phyloP scores from a whole-genome alignment of 1,140 invertebrate genomes.

The Eumaeus atala region DNA sequence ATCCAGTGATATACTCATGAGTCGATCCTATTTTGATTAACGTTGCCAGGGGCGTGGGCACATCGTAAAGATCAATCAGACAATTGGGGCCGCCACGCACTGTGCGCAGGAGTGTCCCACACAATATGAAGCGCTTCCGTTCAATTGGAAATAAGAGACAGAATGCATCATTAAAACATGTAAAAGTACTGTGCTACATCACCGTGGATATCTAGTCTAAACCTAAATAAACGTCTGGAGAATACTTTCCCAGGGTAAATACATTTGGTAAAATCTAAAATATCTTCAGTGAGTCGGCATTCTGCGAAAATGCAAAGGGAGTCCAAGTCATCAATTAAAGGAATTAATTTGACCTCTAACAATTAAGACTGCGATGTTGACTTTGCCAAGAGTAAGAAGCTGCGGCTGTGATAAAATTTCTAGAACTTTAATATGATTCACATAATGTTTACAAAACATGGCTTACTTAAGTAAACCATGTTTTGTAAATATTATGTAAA shows the following conservation, averaged over 20 bases:
- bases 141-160: constrained; percentile 34
- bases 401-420: constrained; percentile 6
- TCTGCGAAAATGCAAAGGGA: constrained; percentile 31
- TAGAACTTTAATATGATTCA: not conserved
- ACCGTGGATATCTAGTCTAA: not conserved
- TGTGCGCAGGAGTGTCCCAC: constrained; percentile 60
- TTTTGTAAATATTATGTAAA: too few species aligned
- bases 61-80: constrained; percentile 70
- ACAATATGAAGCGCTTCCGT: constrained; percentile 50
- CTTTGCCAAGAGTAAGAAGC: not conserved
- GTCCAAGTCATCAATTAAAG: constrained; percentile 50
- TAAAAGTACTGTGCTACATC: not conserved
- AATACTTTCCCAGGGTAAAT: not conserved
- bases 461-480: not conserved
- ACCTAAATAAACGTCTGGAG: too few species aligned
- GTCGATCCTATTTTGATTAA: constrained; percentile 42
- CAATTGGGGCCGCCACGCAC: constrained; percentile 64
- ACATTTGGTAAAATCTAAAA: not conserved
- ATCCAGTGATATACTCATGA: constrained; percentile 14
- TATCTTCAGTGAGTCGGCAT: constrained; percentile 17
- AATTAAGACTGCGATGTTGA: constrained; percentile 34
- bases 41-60: constrained; percentile 47
- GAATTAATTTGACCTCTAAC: constrained; percentile 64
- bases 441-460: not conserved
- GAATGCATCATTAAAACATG: constrained; percentile 9